A percentile compares a stretch with the other conserved stretches of the same genome.
Conservation (phyloP, 2,113 vertebrate genomes). For the Australoheros scitulus region DNA sequence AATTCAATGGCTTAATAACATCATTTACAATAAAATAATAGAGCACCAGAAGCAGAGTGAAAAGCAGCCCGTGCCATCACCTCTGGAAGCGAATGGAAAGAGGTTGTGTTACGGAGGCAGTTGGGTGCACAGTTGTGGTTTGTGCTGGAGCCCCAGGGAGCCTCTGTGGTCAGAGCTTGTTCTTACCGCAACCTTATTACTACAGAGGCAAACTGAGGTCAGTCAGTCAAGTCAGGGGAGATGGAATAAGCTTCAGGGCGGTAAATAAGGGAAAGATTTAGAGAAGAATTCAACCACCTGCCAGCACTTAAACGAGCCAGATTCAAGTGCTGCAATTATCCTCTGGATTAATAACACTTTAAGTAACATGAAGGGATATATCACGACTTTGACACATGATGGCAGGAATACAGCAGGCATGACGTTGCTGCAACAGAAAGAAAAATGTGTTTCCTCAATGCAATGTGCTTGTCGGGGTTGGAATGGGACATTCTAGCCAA, state of each 20-base stretch:
- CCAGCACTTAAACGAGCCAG: not conserved
- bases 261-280: slow-evolving; percentile 7
- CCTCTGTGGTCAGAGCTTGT: slow-evolving; percentile 33
- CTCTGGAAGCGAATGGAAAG: not conserved
- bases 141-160: not conserved
- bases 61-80: not conserved
- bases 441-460: not conserved
- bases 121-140: slow-evolving; percentile 24
- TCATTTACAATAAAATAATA: not conserved
- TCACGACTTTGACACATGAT: not conserved
- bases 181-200: slow-evolving; percentile 7
- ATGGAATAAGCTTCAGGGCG: not conserved
- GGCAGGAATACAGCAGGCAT: not conserved
- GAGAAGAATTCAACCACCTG: not conserved
- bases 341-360: not conserved
- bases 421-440: not conserved
- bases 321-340: not conserved
- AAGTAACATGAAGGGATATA: not conserved
- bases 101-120: not conserved
- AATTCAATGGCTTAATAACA: not conserved
- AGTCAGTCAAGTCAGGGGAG: slow-evolving; percentile 1
- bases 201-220: slow-evolving; percentile 41
- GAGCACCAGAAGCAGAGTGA: not conserved
- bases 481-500: not conserved
- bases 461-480: not conserved